Percentiles rank a stretch among this genome's conserved stretches.
These are phyloP conservation scores for Cantharis flavilabris DNA, from an alignment of 2,888 invertebrate species.

Conservation along the genomic window DNA sequence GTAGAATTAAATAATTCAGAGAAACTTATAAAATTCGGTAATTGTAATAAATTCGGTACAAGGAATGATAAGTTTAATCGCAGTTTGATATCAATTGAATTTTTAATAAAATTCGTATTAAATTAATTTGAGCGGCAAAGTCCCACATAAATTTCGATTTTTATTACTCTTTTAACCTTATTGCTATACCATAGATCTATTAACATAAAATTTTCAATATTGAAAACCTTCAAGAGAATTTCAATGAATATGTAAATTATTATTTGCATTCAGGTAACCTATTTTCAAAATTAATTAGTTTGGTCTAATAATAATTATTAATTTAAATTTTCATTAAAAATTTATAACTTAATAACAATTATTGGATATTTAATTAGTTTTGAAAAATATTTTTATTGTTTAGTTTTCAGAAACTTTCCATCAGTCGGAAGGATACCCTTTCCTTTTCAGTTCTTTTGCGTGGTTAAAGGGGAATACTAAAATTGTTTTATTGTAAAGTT, in stretches of 20 bases:
- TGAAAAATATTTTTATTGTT: not conserved
- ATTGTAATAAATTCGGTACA: not conserved
- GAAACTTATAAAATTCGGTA: not conserved
- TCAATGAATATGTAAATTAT: slow-evolving; percentile 24
- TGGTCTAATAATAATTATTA: not conserved
- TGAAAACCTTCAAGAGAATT: slow-evolving; percentile 15
- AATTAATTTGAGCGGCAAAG: not conserved
- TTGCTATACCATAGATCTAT: slow-evolving; percentile 14
- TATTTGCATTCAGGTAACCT: not conserved
- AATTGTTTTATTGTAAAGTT: not conserved
- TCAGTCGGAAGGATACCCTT: not conserved
- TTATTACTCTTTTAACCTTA: slow-evolving; percentile 5
- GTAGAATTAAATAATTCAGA: not conserved
- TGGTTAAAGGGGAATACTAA: not conserved
- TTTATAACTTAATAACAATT: not conserved
- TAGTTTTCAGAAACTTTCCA: not conserved
- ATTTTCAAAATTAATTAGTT: not conserved
- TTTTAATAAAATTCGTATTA: not conserved
- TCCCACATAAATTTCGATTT: not conserved
- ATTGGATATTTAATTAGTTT: not conserved
- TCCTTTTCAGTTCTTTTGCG: not conserved
- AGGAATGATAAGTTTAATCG: not conserved
- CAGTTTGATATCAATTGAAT: not conserved
- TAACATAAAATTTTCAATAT: slow-evolving; percentile 21
- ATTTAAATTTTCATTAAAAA: not conserved